phyloP scores from a whole-genome alignment of 2,113 vertebrate genomes.

The Oncorhynchus tshawytscha region DNA sequence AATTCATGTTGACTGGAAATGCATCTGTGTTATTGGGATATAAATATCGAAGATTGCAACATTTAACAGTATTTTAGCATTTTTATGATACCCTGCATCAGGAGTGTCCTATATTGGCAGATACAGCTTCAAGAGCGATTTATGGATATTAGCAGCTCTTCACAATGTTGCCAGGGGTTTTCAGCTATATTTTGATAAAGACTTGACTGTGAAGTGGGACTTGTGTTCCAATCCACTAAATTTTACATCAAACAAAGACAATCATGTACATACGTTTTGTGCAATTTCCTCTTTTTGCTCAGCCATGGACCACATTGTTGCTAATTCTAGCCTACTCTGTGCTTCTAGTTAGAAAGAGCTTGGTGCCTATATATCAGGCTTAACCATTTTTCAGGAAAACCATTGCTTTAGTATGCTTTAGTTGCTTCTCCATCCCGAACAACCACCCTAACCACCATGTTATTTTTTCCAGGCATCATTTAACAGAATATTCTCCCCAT shows the following conservation, averaged over 20 bases:
- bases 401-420: conserved; percentile 49
- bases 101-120: conserved; percentile 34
- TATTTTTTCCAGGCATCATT: conserved; percentile 48
- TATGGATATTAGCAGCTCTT: conserved; percentile 13
- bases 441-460: conserved; percentile 56
- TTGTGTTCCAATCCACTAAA: conserved; percentile 34
- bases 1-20: too few relatives aligned
- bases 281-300: too few relatives aligned
- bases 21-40: too few relatives aligned
- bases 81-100: background rate
- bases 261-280: background rate
- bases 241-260: conserved; percentile 40
- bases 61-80: too few relatives aligned
- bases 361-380: conserved; percentile 32
- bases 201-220: conserved; percentile 17
- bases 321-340: conserved; percentile 22
- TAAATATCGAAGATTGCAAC: too few relatives aligned
- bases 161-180: conserved; percentile 10
- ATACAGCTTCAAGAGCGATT: conserved; percentile 31
- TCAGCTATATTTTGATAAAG: background rate
- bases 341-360: conserved; percentile 46
- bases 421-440: conserved; percentile 52
- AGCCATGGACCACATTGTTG: too few relatives aligned
- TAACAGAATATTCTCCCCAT: conserved; percentile 40
- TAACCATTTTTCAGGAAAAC: conserved; percentile 60